Evolutionary conservation across 37 sponge, comb jelly and placozoan genomes (phyloP).

Genomic region (Chondrosia reniformis): DNA sequence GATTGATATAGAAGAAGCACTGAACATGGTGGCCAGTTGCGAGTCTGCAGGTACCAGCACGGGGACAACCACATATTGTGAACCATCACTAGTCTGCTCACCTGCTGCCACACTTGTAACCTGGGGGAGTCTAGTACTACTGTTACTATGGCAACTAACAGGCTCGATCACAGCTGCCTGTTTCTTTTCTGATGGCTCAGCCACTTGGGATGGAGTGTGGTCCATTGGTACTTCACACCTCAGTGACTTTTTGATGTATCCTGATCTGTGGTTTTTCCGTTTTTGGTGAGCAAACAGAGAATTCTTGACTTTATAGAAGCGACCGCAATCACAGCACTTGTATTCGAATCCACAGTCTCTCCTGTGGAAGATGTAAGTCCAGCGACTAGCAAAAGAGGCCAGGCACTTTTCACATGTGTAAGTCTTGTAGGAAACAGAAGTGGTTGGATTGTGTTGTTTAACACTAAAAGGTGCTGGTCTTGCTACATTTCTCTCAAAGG

Average conservation of each 20-base stretch:
- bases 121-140: background rate
- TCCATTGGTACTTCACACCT: background rate
- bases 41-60: background rate
- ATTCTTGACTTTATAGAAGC: constrained; percentile 3
- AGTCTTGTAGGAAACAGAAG: too few relatives aligned
- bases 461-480: too few relatives aligned
- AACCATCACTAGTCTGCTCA: background rate
- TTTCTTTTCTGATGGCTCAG: background rate
- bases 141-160: too few relatives aligned
- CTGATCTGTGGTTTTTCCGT: constrained; percentile 17
- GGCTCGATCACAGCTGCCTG: background rate
- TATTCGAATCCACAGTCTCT: background rate
- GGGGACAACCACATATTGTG: constrained; percentile 9
- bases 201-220: background rate
- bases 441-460: too few relatives aligned
- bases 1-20: too few relatives aligned
- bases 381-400: background rate
- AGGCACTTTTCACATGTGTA: background rate
- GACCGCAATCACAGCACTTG: constrained; percentile 11
- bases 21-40: background rate
- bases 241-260: background rate
- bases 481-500: too few relatives aligned
- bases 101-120: background rate
- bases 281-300: constrained; percentile 1
- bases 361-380: background rate